Conservation (phyloP, 2,797 vertebrate genomes). For the Rhinoraja longicauda region DNA sequence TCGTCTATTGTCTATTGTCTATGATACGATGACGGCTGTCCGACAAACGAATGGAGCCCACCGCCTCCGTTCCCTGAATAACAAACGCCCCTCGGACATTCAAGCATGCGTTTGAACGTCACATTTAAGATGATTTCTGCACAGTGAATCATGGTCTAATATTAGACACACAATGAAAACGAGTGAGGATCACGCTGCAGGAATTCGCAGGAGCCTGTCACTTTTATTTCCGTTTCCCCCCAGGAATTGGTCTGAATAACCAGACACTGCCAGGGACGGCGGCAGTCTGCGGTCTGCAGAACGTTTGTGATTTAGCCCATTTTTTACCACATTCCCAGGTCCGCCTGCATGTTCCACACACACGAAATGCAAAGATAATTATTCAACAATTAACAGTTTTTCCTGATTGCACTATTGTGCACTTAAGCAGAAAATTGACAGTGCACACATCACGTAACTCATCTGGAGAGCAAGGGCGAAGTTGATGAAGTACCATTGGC, state of each 20-base stretch:
- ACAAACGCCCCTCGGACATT: neutral
- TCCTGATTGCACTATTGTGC: slow-evolving; percentile 27
- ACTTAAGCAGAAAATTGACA: neutral
- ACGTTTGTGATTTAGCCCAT: neutral
- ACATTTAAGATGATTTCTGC: neutral
- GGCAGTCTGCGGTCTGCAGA: neutral
- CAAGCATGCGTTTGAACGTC: neutral
- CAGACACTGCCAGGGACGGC: neutral
- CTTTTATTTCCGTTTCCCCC: neutral
- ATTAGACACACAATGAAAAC: neutral
- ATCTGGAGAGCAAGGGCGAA: neutral
- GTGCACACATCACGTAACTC: neutral
- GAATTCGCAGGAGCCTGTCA: neutral
- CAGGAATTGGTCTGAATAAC: neutral
- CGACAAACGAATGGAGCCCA: neutral
- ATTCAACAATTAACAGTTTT: slow-evolving; percentile 32
- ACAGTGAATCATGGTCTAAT: neutral
- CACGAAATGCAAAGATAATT: neutral
- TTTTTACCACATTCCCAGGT: neutral
- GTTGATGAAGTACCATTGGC: neutral
- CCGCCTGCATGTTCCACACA: neutral
- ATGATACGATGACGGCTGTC: no score
- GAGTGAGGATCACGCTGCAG: neutral
- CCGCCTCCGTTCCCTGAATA: neutral
- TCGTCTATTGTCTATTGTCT: no score